phyloP scores from a whole-genome alignment of 2,888 invertebrate species.

The Apamea anceps region DNA sequence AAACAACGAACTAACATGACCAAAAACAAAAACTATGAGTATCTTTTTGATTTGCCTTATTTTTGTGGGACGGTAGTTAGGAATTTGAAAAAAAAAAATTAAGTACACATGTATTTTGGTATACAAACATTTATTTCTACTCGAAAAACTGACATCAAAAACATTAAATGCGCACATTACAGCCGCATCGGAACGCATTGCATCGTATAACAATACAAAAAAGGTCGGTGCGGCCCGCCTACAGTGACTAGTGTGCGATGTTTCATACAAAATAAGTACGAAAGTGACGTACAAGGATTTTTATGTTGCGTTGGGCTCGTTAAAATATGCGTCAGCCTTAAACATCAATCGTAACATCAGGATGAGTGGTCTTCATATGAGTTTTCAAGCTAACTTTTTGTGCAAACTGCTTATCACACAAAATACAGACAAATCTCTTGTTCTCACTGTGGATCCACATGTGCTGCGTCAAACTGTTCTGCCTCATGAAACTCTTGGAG shows the following conservation, averaged over 20 bases:
- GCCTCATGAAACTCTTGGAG: constrained; percentile 86
- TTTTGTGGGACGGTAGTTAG: not conserved
- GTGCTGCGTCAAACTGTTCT: constrained; percentile 83
- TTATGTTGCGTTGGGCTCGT: not conserved
- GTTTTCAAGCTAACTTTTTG: constrained; percentile 83
- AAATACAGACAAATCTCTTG: constrained; percentile 79
- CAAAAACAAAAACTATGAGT: constrained; percentile 31
- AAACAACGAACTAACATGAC: constrained; percentile 57
- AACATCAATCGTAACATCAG: constrained; percentile 68
- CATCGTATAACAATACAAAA: constrained; percentile 7
- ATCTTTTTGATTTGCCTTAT: constrained; percentile 4
- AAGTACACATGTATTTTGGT: not conserved
- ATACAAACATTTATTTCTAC: constrained; percentile 34
- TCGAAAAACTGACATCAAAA: constrained; percentile 1
- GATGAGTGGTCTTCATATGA: constrained; percentile 80
- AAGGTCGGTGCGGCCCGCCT: not conserved
- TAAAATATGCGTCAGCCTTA: constrained; percentile 17
- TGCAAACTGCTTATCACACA: constrained; percentile 82
- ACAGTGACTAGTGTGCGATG: constrained; percentile 2
- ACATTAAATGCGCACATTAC: not conserved
- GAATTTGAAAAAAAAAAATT: not conserved
- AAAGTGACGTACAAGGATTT: not conserved
- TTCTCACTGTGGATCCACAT: constrained; percentile 84
- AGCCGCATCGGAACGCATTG: not conserved
- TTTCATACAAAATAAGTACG: not conserved